phyloP scores from a whole-genome alignment of 1,140 invertebrate species.

The Atta cephalotes region DNA sequence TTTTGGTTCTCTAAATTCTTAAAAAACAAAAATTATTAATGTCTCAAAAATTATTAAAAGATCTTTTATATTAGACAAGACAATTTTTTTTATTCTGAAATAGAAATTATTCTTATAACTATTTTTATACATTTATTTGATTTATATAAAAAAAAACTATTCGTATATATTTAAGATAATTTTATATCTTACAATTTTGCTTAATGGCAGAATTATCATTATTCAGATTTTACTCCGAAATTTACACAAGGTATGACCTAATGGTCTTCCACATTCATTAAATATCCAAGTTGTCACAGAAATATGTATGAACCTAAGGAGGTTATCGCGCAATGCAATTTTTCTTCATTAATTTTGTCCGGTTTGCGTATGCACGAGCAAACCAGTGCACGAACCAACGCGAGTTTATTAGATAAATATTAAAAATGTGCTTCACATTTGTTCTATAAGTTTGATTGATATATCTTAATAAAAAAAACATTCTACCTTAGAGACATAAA shows the following conservation, averaged over 20 bases:
- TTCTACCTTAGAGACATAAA: neutral
- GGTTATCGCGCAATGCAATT: slow-evolving; percentile 27
- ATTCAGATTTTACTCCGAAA: slow-evolving; percentile 29
- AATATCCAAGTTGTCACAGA: slow-evolving; percentile 40
- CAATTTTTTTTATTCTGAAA: neutral
- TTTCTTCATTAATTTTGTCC: slow-evolving; percentile 48
- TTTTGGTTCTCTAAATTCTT: neutral
- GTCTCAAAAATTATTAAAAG: neutral
- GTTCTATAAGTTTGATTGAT: slow-evolving; percentile 5
- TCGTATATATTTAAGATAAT: slow-evolving; percentile 3
- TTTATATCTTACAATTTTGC: slow-evolving; percentile 5
- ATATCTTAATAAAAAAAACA: neutral
- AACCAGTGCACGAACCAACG: neutral
- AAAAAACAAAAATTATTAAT: neutral
- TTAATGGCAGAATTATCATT: slow-evolving; percentile 22
- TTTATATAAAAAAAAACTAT: neutral
- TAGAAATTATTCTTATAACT: slow-evolving; percentile 7
- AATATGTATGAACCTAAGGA: slow-evolving; percentile 42
- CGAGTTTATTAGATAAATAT: slow-evolving; percentile 37
- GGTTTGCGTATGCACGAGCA: slow-evolving; percentile 22
- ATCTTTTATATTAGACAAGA: neutral
- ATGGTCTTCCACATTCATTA: slow-evolving; percentile 37
- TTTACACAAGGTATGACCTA: slow-evolving; percentile 28
- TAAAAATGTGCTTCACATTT: slow-evolving; percentile 29
- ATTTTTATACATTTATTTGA: neutral